Conservation (phyloP, 2,888 invertebrate genomes). For the Eubasilissa splendida region DNA sequence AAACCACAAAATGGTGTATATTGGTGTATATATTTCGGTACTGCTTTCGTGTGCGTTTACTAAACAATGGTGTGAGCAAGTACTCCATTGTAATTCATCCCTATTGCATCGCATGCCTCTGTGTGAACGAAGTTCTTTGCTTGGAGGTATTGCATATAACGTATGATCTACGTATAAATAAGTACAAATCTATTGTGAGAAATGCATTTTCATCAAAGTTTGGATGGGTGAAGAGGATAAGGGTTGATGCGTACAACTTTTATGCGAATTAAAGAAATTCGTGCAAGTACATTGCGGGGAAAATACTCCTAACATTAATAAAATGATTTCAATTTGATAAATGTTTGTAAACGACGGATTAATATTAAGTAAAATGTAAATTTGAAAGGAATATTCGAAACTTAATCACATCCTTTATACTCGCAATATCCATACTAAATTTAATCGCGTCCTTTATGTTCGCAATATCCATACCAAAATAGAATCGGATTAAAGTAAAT, state of each 20-base stretch:
- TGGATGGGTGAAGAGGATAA: neutral
- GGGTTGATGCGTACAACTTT: neutral
- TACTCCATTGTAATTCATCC: conserved; percentile 34
- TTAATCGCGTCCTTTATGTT: too few species aligned
- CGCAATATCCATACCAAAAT: too few species aligned
- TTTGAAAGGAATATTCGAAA: too few species aligned
- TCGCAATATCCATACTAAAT: too few species aligned
- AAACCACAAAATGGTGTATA: too few species aligned
- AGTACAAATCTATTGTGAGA: neutral
- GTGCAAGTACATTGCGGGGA: neutral
- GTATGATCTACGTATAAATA: neutral
- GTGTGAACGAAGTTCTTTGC: conserved; percentile 16
- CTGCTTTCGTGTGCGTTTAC: conserved; percentile 22
- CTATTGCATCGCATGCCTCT: conserved; percentile 13
- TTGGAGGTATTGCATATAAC: neutral
- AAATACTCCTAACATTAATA: too few species aligned
- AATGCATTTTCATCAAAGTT: conserved; percentile 33
- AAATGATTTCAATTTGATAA: too few species aligned
- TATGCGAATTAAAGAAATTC: neutral
- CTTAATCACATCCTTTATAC: too few species aligned
- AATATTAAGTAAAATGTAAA: too few species aligned
- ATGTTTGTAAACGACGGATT: too few species aligned
- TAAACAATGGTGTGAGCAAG: conserved; percentile 26
- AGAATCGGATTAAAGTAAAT: too few species aligned
- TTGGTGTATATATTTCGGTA: neutral